Evolutionary conservation across 2,888 invertebrate genomes (phyloP).

Genomic region (Nudaria mundana): DNA sequence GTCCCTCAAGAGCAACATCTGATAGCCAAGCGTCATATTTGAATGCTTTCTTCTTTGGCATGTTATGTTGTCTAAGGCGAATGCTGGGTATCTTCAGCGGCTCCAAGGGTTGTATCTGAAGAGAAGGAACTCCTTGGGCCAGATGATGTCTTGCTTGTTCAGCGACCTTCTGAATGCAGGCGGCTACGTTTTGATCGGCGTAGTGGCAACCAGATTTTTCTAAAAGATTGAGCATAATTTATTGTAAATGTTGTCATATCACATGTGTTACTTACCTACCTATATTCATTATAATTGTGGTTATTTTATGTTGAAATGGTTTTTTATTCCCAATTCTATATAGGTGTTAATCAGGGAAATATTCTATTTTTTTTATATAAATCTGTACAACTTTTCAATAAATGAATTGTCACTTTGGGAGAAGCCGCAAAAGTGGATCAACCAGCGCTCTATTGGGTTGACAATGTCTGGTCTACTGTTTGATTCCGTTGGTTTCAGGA

Average conservation of each 20-base stretch:
- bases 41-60: conserved; percentile 67
- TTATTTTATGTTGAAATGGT: too few species aligned
- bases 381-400: too few species aligned
- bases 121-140: conserved; percentile 79
- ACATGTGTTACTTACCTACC: too few species aligned
- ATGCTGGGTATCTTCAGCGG: conserved; percentile 81
- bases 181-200: conserved; percentile 77
- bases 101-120: conserved; percentile 81
- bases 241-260: not conserved
- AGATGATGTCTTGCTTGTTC: conserved; percentile 75
- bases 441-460: conserved; percentile 91
- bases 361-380: too few species aligned
- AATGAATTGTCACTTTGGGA: too few species aligned
- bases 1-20: conserved; percentile 67
- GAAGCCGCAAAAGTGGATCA: too few species aligned
- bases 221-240: conserved; percentile 1
- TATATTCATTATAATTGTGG: too few species aligned
- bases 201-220: conserved; percentile 74
- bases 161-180: conserved; percentile 79
- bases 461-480: conserved; percentile 88
- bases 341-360: too few species aligned
- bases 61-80: conserved; percentile 77
- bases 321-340: too few species aligned
- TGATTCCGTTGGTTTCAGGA: conserved; percentile 86
- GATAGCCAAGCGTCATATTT: conserved; percentile 79